Conservation (phyloP, 2,113 vertebrate species). For the Coracopsis vasa region DNA sequence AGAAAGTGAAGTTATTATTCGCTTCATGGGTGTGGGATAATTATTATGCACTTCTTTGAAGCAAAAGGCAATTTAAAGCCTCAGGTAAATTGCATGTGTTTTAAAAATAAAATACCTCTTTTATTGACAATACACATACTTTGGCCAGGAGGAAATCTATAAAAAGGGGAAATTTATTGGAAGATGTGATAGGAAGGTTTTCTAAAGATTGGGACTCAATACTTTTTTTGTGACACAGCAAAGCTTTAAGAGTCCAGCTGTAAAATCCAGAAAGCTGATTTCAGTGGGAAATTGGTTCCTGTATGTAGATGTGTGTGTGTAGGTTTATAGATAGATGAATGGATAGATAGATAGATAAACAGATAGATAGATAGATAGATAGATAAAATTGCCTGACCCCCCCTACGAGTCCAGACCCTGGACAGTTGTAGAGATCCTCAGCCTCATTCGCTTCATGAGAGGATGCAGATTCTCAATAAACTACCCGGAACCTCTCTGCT, state of each 20-base stretch:
- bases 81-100: not conserved
- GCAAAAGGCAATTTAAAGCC: slow-evolving; percentile 12
- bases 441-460: not conserved
- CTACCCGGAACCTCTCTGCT: not conserved
- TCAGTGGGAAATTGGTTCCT: not conserved
- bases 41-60: slow-evolving; percentile 8
- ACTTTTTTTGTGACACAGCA: not conserved
- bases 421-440: not conserved
- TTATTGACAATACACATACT: not conserved
- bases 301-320: not conserved
- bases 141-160: not conserved
- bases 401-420: not conserved
- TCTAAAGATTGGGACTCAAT: not conserved
- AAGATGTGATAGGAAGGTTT: not conserved
- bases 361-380: too few relatives aligned
- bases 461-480: not conserved
- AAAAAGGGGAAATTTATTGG: not conserved
- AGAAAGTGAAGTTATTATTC: slow-evolving; percentile 34
- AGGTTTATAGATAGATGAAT: not conserved
- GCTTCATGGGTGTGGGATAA: slow-evolving; percentile 33
- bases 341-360: not conserved
- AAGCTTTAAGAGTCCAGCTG: not conserved
- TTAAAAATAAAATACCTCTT: slow-evolving; percentile 4
- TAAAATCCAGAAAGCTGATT: not conserved
- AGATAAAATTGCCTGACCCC: not conserved